Base-by-base conservation (phyloP, 1,140 invertebrate species). In the Gryon sp. region DNA sequence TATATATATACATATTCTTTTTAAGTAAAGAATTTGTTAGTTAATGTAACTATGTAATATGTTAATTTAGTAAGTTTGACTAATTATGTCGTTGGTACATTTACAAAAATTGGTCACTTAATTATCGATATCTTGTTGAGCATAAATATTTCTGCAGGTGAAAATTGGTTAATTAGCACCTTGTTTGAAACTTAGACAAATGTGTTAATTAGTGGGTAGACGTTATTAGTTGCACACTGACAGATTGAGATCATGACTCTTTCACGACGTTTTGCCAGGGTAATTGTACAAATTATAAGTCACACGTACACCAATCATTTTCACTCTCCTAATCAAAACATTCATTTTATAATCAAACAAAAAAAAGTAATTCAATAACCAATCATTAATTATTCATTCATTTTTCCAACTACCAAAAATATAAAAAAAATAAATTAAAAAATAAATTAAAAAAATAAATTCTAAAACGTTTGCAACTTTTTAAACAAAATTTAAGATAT, bases 131-230 rank as follows among this genome's bases (percentile, higher is more conserved):
- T 2, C 16, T 50, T 32, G 19, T 16, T 41, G 18, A 9, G 30
- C 12, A 34, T 36, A 48, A 69, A 69, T 59, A 41, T 59, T 59
- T 50, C 53, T 26, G 4, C 20, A 52, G 53, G 65, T 60, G 65
- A 59, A 59, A 69, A 69, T 69, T 59, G n/a, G 45, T 36, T 59
- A 50, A 46, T 69, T 69, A 69, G 45, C 65, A 14, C 45, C 65
- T 69, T 43, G 65, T 59, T 59, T 19, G 34, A 55, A 57, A 32
- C 32, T 68, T 40, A 59, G 65, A 57, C 52, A 40, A 57, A 68
- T 50, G 65, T 59, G 52, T 68, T 68, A 68, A 68, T 68, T 68
- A 50, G 52, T 50, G 7, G 14, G 3, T 26, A 59, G 26, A 36
- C 38, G 36, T 52, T 60, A 38, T 60, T 52, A 60, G 45, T 59